phyloP scores from a whole-genome alignment of 2,888 invertebrate species.

The Iphiclides podalirius region DNA sequence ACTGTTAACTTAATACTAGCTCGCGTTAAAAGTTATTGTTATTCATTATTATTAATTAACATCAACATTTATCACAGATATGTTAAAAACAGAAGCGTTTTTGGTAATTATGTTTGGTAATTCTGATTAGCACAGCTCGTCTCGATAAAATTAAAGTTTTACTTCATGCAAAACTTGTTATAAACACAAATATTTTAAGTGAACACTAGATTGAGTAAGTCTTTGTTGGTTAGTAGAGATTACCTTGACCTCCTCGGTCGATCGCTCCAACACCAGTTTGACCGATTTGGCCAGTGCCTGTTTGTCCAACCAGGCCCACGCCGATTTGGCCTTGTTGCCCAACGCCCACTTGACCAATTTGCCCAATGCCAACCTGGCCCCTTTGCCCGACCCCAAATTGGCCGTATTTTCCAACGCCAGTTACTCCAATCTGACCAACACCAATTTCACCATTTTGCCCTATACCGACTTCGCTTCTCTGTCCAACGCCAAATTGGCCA shows the following conservation, averaged over 20 bases:
- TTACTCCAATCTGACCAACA: conserved; percentile 24
- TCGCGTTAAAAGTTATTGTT: too few species aligned
- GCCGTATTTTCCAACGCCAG: conserved; percentile 26
- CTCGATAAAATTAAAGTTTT: too few species aligned
- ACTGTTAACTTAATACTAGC: background rate
- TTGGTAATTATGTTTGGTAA: background rate
- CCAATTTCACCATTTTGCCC: conserved; percentile 33
- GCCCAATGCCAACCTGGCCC: conserved; percentile 26
- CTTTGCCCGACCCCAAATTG: conserved; percentile 25
- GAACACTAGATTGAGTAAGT: conserved; percentile 8
- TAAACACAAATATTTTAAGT: conserved; percentile 7
- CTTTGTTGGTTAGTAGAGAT: conserved; percentile 23
- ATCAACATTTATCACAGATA: conserved; percentile 4
- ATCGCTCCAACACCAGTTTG: conserved; percentile 19
- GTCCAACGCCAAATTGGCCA: conserved; percentile 31
- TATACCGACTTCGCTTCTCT: conserved; percentile 26
- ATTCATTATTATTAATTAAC: too few species aligned
- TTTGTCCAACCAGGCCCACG: conserved; percentile 22
- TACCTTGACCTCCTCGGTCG: conserved; percentile 24
- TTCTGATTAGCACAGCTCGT: conserved; percentile 16
- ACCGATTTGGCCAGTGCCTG: conserved; percentile 22
- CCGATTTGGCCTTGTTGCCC: conserved; percentile 18
- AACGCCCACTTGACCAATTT: conserved; percentile 24
- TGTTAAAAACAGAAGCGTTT: conserved; percentile 13
- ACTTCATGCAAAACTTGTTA: background rate